A percentile compares a stretch with the other conserved stretches of the same genome.
Evolutionary conservation across 2,113 vertebrate species (phyloP).

Genomic region (Rhinogobius similis): DNA sequence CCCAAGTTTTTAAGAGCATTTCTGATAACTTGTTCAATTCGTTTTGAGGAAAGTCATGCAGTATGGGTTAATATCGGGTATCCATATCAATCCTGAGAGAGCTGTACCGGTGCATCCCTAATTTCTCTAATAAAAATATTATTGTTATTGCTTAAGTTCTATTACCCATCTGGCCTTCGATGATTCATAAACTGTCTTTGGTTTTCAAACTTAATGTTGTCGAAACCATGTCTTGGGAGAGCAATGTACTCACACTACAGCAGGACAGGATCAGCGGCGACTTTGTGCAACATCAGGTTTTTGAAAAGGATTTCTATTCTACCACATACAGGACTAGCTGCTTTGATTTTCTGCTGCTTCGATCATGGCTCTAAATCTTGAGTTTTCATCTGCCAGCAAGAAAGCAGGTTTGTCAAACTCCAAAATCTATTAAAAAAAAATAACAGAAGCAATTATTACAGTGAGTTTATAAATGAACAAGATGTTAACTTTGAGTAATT

Average conservation of each 20-base stretch:
- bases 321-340: conserved; percentile 31
- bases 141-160: conserved; percentile 32
- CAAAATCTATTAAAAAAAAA: conserved; percentile 81
- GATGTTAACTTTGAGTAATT: background rate
- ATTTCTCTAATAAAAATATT: conserved; percentile 57
- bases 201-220: conserved; percentile 36
- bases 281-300: conserved; percentile 34
- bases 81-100: too few relatives aligned
- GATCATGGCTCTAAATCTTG: conserved; percentile 92
- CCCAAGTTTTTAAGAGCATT: too few relatives aligned
- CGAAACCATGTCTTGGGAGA: conserved; percentile 13
- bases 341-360: conserved; percentile 81
- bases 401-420: conserved; percentile 92
- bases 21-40: too few relatives aligned
- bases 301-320: background rate
- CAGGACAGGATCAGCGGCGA: conserved; percentile 31
- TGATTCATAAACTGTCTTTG: conserved; percentile 53
- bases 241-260: conserved; percentile 36
- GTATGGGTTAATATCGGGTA: too few relatives aligned
- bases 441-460: conserved; percentile 32
- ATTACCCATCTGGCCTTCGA: conserved; percentile 37
- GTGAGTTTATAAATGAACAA: background rate
- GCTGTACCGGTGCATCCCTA: too few relatives aligned
- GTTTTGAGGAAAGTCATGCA: too few relatives aligned
- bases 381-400: conserved; percentile 91